These are phyloP conservation scores for Drosophila neotestacea DNA, from an alignment of 2,888 invertebrate genomes.

Conservation along the genomic window DNA sequence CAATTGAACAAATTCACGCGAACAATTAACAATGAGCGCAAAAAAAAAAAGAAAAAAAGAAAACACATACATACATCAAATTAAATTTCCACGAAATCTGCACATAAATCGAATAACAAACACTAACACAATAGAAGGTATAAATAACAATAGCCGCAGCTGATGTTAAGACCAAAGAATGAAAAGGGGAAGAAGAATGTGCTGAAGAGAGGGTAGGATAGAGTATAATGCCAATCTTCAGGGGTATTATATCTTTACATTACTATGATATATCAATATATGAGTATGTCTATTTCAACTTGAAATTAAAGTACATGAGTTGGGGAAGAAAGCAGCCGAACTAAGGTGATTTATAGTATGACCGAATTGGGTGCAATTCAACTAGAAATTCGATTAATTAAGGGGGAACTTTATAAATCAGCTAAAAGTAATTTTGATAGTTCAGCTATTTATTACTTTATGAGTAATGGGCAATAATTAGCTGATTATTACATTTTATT, in stretches of 20 bases:
- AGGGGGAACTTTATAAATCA: constrained; percentile 18
- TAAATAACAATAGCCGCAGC: constrained; percentile 39
- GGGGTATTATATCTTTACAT: not conserved
- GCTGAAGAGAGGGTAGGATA: not conserved
- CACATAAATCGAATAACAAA: constrained; percentile 58
- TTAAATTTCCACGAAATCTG: constrained; percentile 68
- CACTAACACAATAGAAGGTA: constrained; percentile 49
- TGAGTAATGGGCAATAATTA: constrained; percentile 43
- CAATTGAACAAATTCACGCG: constrained; percentile 83
- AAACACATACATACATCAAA: constrained; percentile 45
- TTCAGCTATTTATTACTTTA: constrained; percentile 31
- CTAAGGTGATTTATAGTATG: not conserved
- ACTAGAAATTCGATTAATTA: constrained; percentile 5
- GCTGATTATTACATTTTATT: constrained; percentile 46
- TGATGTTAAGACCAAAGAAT: constrained; percentile 27
- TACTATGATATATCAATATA: constrained; percentile 9
- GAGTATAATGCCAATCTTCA: constrained; percentile 7
- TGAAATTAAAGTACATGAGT: not conserved
- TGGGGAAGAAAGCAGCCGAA: not conserved
- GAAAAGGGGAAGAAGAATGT: not conserved
- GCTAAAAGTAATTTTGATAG: constrained; percentile 19
- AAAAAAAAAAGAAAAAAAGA: constrained; percentile 44
- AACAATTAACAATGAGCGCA: constrained; percentile 81
- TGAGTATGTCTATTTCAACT: not conserved
- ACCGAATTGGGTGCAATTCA: not conserved